Percentiles rank a stretch among this genome's conserved stretches.
Conservation (phyloP, 2,113 vertebrate species). For the Cebidichthys violaceus region DNA sequence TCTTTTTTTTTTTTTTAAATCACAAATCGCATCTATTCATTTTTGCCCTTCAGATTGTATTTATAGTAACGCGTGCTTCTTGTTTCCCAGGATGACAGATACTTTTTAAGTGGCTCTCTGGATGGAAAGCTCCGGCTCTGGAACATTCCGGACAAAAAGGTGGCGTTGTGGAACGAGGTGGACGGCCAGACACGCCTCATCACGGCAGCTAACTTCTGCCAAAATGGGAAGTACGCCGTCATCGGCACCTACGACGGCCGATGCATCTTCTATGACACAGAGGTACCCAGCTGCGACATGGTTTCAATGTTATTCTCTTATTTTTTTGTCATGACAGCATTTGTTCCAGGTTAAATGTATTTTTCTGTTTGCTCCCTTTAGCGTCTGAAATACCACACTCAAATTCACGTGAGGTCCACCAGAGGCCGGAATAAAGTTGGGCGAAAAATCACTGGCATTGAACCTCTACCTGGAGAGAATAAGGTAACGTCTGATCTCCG, state of each 20-base stretch:
- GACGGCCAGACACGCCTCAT: slow-evolving; percentile 98
- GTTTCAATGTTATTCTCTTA: not conserved
- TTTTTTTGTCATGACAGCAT: not conserved
- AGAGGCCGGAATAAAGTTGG: slow-evolving; percentile 97
- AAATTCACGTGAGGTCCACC: slow-evolving; percentile 97
- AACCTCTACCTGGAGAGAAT: slow-evolving; percentile 97
- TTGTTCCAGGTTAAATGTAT: not conserved
- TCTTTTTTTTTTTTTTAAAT: too few relatives aligned
- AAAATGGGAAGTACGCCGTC: slow-evolving; percentile 97
- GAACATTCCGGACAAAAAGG: slow-evolving; percentile 99
- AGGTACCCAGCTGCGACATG: slow-evolving; percentile 79
- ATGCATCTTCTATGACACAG: slow-evolving; percentile 99
- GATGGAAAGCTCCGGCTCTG: slow-evolving; percentile 97
- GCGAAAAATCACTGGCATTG: slow-evolving; percentile 98
- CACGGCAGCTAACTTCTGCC: slow-evolving; percentile 99
- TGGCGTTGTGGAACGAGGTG: slow-evolving; percentile 98
- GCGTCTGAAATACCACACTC: slow-evolving; percentile 98
- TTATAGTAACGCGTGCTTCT: not conserved
- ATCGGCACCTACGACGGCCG: slow-evolving; percentile 98
- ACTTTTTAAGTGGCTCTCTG: slow-evolving; percentile 97
- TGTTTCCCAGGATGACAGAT: slow-evolving; percentile 91
- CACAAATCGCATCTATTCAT: slow-evolving; percentile 12
- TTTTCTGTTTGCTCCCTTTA: slow-evolving; percentile 64
- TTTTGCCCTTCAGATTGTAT: not conserved
- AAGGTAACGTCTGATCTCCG: slow-evolving; percentile 84